phyloP scores from a whole-genome alignment of 2,888 invertebrate species.

The Plemyria rubiginata region DNA sequence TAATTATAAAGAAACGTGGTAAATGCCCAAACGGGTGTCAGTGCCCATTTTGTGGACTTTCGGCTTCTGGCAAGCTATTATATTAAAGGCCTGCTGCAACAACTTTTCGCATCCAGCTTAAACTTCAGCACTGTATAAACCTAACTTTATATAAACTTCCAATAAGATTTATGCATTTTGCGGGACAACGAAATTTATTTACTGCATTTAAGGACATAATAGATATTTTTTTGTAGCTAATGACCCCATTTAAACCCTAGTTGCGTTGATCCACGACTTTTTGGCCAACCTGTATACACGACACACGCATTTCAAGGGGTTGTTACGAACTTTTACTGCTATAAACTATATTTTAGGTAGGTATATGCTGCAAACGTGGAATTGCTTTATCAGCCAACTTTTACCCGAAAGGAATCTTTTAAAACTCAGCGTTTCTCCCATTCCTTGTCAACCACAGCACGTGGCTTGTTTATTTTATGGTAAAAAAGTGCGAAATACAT shows the following conservation, averaged over 20 bases:
- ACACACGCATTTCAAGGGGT: no score
- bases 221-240: no score
- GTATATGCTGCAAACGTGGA: constrained; percentile 12
- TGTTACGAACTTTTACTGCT: neutral
- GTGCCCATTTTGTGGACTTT: constrained; percentile 40
- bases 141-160: constrained; percentile 20
- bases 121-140: constrained; percentile 37
- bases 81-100: constrained; percentile 48
- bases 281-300: no score
- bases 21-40: constrained; percentile 50
- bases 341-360: constrained; percentile 1
- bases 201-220: no score
- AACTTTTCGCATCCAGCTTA: constrained; percentile 40
- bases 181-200: neutral
- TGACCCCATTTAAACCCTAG: no score
- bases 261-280: no score
- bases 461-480: constrained; percentile 21
- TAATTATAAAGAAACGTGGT: constrained; percentile 59
- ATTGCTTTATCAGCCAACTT: constrained; percentile 27
- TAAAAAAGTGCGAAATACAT: constrained; percentile 29
- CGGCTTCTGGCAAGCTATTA: constrained; percentile 49
- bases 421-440: constrained; percentile 41
- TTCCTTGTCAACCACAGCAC: constrained; percentile 44
- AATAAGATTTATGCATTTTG: neutral
- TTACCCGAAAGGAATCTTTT: constrained; percentile 47